phyloP scores from a whole-genome alignment of 2,888 invertebrate genomes.

The Merodon equestris region DNA sequence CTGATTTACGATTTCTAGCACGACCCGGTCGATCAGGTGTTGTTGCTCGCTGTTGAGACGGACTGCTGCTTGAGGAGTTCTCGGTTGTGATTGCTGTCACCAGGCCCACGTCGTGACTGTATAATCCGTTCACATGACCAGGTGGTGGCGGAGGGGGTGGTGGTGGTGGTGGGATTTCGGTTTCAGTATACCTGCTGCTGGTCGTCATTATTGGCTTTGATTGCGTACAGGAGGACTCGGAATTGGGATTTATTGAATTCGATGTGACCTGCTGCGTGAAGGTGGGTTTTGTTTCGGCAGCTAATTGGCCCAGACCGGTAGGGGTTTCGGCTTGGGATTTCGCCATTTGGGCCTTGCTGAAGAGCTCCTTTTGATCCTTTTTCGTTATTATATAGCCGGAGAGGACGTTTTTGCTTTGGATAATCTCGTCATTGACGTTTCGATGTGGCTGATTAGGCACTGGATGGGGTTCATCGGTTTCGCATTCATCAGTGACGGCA shows the following conservation, averaged over 20 bases:
- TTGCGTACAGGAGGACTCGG: conserved; percentile 35
- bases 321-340: conserved; percentile 41
- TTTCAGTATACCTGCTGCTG: conserved; percentile 14
- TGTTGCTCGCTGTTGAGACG: background rate
- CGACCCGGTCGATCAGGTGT: conserved; percentile 42
- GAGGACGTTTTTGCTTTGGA: conserved; percentile 70
- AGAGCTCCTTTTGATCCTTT: conserved; percentile 69
- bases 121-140: conserved; percentile 51
- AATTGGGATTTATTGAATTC: conserved; percentile 69
- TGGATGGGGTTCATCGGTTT: conserved; percentile 28
- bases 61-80: conserved; percentile 13
- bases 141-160: conserved; percentile 40
- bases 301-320: conserved; percentile 52
- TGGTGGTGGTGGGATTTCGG: conserved; percentile 43
- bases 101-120: conserved; percentile 58
- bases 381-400: conserved; percentile 70
- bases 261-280: conserved; percentile 23
- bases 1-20: conserved; percentile 67
- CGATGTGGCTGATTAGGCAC: conserved; percentile 42
- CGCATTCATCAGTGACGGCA: conserved; percentile 38
- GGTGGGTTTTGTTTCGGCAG: conserved; percentile 40
- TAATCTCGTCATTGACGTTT: conserved; percentile 59
- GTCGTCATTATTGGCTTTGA: conserved; percentile 47
- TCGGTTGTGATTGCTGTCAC: conserved; percentile 32
- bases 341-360: conserved; percentile 56